phyloP scores from a whole-genome alignment of 2,888 invertebrate genomes.

The Lepetodrilus schrolli region DNA sequence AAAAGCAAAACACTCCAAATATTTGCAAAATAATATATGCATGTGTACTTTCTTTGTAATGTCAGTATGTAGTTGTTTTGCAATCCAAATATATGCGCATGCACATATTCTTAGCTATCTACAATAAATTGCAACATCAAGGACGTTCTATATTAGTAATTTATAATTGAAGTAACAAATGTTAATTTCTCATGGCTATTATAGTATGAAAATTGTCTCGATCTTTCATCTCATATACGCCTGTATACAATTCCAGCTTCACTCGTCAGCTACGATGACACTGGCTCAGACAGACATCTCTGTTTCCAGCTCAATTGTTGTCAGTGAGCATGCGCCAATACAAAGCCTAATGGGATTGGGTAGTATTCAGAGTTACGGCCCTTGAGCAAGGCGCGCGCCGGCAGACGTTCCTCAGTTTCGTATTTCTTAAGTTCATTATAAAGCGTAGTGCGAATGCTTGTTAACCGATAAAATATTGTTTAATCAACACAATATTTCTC shows the following conservation, averaged over 20 bases:
- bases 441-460: slow-evolving; percentile 14
- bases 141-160: too few species aligned
- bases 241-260: neutral
- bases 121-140: too few species aligned
- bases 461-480: slow-evolving; percentile 33
- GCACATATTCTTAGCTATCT: too few species aligned
- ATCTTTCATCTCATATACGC: neutral
- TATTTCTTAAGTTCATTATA: slow-evolving; percentile 34
- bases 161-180: slow-evolving; percentile 6
- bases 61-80: too few species aligned
- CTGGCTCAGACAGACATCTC: neutral
- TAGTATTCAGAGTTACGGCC: slow-evolving; percentile 28
- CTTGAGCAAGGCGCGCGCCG: slow-evolving; percentile 13
- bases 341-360: slow-evolving; percentile 21
- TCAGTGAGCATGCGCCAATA: slow-evolving; percentile 14
- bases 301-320: neutral
- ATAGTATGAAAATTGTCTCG: neutral
- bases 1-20: too few species aligned
- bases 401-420: neutral
- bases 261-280: neutral
- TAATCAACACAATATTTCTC: slow-evolving; percentile 23
- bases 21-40: too few species aligned
- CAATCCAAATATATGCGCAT: too few species aligned
- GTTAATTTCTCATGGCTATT: slow-evolving; percentile 6
- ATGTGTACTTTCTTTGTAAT: too few species aligned